Base-by-base conservation (phyloP, 2,113 vertebrate genomes). In the Ariopsis seemanni region DNA sequence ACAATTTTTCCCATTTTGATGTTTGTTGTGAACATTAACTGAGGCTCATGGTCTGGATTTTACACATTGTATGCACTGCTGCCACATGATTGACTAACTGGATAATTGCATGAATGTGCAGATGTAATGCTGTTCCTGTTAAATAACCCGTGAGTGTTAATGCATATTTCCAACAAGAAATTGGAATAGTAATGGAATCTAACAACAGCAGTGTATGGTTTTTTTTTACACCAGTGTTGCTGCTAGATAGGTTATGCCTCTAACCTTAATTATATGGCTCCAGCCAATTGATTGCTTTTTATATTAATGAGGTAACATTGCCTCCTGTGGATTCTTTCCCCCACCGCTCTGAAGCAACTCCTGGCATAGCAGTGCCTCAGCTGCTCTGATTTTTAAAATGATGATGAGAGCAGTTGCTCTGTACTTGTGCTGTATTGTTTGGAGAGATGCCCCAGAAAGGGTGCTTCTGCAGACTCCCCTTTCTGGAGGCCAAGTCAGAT, bases 381-480 rank as follows among this genome's bases (percentile, higher is more conserved):
- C 82, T 84, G 63, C 63, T 84, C 63, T 71, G 25, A 84, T 69
- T 57, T 83, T 55, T 52, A 75, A 62, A 71, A 71, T 74, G 67
- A 81, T 60, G 67, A 60, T 72, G 71, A 84, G 50, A 84, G 67
- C 88, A 71, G 81, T 89, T 84, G 74, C 85, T 50, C 18, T 42
- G 69, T 57, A 52, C 85, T 72, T 15, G 50, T 27, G n/a, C 65
- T 53, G 80, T 84, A 87, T 71, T 87, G 88, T 89, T 89, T 84
- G 67, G 34, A 83, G 55, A 82, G 86, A 72, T 74, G 69, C 86
- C 58, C 52, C 50, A 77, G 63, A 80, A 80, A 87, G 84, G 34
- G 55, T 74, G 78, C 53, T 75, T 63, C 83, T 89, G 30, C 11
- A 30, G n/a, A 63, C 62, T 55, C 74, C 74, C 58, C 57, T n/a